Evolutionary conservation across 2,797 vertebrate species (phyloP), one percentile per base, ranked within the genome.

Genomic region (Cynodonichthys magdalenae): DNA sequence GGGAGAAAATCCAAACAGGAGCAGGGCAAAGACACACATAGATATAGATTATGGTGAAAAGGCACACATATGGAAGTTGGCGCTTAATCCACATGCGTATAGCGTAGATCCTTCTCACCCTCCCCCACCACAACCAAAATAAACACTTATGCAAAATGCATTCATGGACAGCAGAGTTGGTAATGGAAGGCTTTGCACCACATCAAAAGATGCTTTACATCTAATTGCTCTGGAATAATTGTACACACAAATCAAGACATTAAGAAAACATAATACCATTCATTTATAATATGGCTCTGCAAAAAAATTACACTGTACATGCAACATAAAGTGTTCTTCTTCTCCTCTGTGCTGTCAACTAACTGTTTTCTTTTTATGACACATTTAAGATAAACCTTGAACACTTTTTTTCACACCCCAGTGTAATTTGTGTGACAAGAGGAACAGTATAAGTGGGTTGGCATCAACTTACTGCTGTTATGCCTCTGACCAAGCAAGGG

Each of bases 101-200:
- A 49, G 31, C 42, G 7, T 36, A 61, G 50, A 63, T 34, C 39
- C 2, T 53, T 20, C 28, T 12, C 44, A 60, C 20, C 44, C 9
- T 56, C 31, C 55, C 6, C 45, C 20, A 62, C 1, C 15, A 8
- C n/a, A 27, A 48, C 48, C 8, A 50, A 61, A 53, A 71, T 31
- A 68, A 31, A 63, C 61, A 70, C 6, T 34, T 45, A 28, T 46
- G 59, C 27, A 34, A 15, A 48, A 50, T 53, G 51, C 41, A 36
- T 42, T 66, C 20, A 36, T 27, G 15, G 57, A n/a, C 36, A 27
- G 45, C 31, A 53, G 55, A 75, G 65, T 63, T 36, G 65, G 24
- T 66, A 74, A 68, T 70, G 70, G 66, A 51, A 75, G 69, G 28
- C 85, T 80, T 69, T 63, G 53, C 55, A 46, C 64, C 57, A 75